A percentile compares a stretch with the other conserved stretches of the same genome.
Evolutionary conservation across 2,888 invertebrate species (phyloP).

Genomic region (Tipula lateralis): DNA sequence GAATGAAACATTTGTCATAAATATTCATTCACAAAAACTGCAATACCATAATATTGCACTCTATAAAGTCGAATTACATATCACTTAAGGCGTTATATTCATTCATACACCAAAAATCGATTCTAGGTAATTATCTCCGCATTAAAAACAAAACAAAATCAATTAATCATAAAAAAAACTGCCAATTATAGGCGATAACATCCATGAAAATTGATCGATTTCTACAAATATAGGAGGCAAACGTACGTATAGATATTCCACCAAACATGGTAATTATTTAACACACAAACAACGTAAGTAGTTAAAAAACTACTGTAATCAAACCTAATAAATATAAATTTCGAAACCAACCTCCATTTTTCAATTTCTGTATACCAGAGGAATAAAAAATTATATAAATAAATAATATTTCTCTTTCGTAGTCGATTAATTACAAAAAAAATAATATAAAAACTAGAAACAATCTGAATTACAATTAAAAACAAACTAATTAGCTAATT

Average conservation of each 20-base stretch:
- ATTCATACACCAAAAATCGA: background rate
- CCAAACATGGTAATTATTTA: background rate
- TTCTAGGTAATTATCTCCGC: background rate
- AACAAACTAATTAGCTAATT: constrained; percentile 5
- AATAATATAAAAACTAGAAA: background rate
- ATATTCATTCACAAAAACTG: background rate
- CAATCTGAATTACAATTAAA: background rate
- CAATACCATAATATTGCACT: background rate
- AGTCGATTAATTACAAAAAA: background rate
- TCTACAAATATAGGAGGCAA: background rate
- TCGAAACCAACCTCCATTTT: background rate
- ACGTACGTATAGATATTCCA: background rate
- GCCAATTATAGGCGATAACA: background rate
- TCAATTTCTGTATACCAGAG: background rate
- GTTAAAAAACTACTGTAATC: constrained; percentile 9
- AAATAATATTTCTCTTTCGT: constrained; percentile 6
- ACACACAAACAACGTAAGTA: background rate
- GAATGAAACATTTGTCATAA: background rate
- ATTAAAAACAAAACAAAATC: background rate
- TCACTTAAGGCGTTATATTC: background rate
- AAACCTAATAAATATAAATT: constrained; percentile 7
- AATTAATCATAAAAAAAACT: background rate
- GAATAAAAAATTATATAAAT: background rate
- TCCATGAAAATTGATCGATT: background rate
- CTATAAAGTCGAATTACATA: background rate